Evolutionary conservation across 2,888 invertebrate species (phyloP).

Genomic region (Dryadula phaetusa): DNA sequence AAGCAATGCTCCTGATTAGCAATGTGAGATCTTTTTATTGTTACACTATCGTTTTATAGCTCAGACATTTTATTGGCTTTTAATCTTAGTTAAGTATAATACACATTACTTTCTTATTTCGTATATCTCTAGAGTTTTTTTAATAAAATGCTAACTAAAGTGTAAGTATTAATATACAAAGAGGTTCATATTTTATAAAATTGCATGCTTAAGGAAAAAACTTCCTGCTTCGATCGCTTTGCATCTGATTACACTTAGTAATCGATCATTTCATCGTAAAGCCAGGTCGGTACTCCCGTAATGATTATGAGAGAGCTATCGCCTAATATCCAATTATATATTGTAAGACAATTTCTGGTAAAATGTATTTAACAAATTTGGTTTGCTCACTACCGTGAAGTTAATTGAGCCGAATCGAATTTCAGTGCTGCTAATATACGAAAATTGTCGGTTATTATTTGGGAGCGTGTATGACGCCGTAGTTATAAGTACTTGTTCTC

Average conservation of each 20-base stretch:
- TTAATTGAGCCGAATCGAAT: slow-evolving; percentile 61
- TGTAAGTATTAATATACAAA: not conserved
- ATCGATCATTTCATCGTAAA: slow-evolving; percentile 68
- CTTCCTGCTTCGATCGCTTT: slow-evolving; percentile 52
- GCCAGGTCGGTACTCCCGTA: slow-evolving; percentile 51
- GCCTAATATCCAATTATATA: slow-evolving; percentile 69
- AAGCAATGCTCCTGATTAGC: slow-evolving; percentile 68
- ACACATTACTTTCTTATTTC: not conserved
- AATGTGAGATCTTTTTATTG: slow-evolving; percentile 62
- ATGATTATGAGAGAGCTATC: slow-evolving; percentile 71
- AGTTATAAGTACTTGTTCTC: slow-evolving; percentile 39
- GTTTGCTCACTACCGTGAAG: slow-evolving; percentile 63
- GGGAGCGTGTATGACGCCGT: slow-evolving; percentile 62
- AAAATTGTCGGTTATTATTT: slow-evolving; percentile 58
- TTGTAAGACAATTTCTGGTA: slow-evolving; percentile 60
- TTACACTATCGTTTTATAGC: slow-evolving; percentile 48
- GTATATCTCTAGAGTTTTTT: not conserved
- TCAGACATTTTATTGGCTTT: slow-evolving; percentile 45
- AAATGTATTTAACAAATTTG: slow-evolving; percentile 63
- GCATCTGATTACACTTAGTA: slow-evolving; percentile 66
- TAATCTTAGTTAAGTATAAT: slow-evolving; percentile 17
- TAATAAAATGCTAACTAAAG: not conserved
- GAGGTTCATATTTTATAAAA: slow-evolving; percentile 44
- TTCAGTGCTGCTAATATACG: slow-evolving; percentile 43
- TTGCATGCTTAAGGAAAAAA: slow-evolving; percentile 70